phyloP scores from a whole-genome alignment of 2,797 vertebrate genomes.

The Mormyrus hasselquistii region DNA sequence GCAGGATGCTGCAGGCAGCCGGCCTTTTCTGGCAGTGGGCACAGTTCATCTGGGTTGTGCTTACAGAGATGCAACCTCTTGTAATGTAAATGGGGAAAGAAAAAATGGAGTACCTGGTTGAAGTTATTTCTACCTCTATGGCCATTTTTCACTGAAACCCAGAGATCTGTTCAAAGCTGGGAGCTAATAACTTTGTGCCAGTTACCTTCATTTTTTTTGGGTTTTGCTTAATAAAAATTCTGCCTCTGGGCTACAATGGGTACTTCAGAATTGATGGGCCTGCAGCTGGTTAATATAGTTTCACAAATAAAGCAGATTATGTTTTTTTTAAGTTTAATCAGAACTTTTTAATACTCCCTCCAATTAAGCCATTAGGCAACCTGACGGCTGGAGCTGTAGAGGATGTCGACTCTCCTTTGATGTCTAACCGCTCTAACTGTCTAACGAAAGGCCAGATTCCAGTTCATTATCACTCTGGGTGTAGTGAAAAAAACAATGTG shows the following conservation, averaged over 20 bases:
- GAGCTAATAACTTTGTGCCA: not conserved
- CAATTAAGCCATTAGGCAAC: not conserved
- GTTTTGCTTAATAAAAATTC: not conserved
- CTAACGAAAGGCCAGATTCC: not conserved
- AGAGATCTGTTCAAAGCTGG: not conserved
- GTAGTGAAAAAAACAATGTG: not conserved
- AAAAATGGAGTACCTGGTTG: not conserved
- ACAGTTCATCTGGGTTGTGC: not conserved
- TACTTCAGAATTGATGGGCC: not conserved
- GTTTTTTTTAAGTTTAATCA: not conserved
- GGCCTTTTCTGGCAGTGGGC: not conserved
- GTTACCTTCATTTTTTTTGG: not conserved
- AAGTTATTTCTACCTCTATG: not conserved
- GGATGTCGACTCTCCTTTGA: too few species aligned
- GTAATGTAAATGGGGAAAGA: not conserved
- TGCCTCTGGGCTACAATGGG: not conserved
- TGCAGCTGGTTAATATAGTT: slow-evolving; percentile 12
- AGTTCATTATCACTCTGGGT: not conserved
- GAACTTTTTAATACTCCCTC: not conserved
- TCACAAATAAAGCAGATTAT: not conserved
- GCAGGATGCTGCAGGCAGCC: not conserved
- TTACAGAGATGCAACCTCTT: not conserved
- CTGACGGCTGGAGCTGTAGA: not conserved
- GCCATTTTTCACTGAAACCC: not conserved
- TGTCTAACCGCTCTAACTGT: not conserved